phyloP scores from a whole-genome alignment of 2,888 invertebrate genomes.

The Chrysina gloriosa region DNA sequence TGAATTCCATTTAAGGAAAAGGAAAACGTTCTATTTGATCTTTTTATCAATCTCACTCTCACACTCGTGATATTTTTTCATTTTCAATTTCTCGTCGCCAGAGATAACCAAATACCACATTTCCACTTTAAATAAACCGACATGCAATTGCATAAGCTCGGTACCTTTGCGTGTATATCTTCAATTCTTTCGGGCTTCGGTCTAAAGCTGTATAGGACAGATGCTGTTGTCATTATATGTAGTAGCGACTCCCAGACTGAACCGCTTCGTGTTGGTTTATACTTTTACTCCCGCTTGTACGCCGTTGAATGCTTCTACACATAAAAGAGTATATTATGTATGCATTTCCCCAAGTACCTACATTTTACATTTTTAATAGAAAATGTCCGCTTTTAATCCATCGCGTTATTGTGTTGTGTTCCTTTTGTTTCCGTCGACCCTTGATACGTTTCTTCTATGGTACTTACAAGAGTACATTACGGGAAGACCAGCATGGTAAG shows the following conservation, averaged over 20 bases:
- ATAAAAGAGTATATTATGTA: conserved; percentile 57
- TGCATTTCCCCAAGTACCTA: conserved; percentile 62
- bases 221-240: conserved; percentile 37
- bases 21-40: neutral
- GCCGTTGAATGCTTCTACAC: conserved; percentile 13
- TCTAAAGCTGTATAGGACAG: conserved; percentile 36
- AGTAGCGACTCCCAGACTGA: conserved; percentile 19
- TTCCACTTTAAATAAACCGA: conserved; percentile 46
- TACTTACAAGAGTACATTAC: neutral
- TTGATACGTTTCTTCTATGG: conserved; percentile 16
- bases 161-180: conserved; percentile 12
- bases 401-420: conserved; percentile 57
- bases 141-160: conserved; percentile 43
- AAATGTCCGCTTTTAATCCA: conserved; percentile 62
- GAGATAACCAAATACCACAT: conserved; percentile 44
- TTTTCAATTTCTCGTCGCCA: conserved; percentile 44
- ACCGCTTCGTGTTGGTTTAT: conserved; percentile 14
- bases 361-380: conserved; percentile 65
- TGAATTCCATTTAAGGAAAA: conserved; percentile 8
- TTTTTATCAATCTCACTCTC: conserved; percentile 28
- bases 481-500: too few relatives aligned
- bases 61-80: conserved; percentile 43
- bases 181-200: conserved; percentile 40
- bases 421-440: conserved; percentile 39
- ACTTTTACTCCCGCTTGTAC: conserved; percentile 28